A percentile compares a stretch with the other conserved stretches of the same genome.
Conservation (phyloP, 1,140 invertebrate species). For the Drosophila mojavensis region DNA sequence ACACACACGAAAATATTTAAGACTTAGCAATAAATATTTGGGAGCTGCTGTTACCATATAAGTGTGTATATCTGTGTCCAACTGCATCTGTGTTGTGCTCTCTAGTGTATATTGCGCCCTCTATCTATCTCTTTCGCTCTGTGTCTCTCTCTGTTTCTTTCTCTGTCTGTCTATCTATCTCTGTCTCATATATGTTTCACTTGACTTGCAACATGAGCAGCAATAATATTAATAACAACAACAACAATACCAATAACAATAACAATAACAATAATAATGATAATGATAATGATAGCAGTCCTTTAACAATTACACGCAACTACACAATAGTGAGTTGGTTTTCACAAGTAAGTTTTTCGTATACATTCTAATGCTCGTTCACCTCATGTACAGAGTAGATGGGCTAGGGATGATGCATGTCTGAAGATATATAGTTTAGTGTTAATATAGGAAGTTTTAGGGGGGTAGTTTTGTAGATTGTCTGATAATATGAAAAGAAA, state of each 20-base stretch:
- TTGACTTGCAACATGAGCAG: conserved; percentile 46
- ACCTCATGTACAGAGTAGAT: too few species aligned
- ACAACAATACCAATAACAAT: conserved; percentile 38
- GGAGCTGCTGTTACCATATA: conserved; percentile 38
- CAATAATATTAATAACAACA: conserved; percentile 23
- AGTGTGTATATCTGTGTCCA: conserved; percentile 10
- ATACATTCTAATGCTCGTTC: conserved; percentile 3
- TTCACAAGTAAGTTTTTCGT: conserved; percentile 74
- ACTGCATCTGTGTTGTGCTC: conserved; percentile 24
- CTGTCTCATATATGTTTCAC: conserved; percentile 13
- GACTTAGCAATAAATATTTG: conserved; percentile 25
- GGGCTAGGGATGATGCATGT: too few species aligned
- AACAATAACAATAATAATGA: conserved; percentile 36
- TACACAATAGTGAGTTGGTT: conserved; percentile 71
- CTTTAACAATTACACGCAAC: conserved; percentile 51
- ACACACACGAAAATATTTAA: conserved; percentile 14
- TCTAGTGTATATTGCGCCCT: conserved; percentile 11
- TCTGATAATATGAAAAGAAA: too few species aligned
- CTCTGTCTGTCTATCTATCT: background rate
- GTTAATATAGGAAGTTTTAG: too few species aligned
- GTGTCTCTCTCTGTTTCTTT: background rate
- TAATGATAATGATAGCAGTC: conserved; percentile 35
- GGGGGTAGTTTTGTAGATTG: too few species aligned
- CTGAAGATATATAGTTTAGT: too few species aligned
- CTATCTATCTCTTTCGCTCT: background rate